Conservation (phyloP, 2,113 vertebrate species). For the Ahaetulla prasina region DNA sequence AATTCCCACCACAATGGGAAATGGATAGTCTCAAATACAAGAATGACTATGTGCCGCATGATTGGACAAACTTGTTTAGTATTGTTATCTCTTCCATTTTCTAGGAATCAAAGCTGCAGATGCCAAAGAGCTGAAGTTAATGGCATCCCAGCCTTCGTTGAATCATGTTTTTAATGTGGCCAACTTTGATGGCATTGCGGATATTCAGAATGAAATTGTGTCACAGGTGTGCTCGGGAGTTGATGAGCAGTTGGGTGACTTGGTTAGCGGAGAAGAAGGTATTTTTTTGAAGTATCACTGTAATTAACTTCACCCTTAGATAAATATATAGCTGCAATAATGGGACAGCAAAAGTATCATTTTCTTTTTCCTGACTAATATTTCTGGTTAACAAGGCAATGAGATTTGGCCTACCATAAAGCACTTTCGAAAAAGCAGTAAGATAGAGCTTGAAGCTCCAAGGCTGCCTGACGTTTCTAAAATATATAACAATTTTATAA, state of each 20-base stretch:
- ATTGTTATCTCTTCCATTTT: conserved; percentile 7
- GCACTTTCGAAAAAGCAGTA: not conserved
- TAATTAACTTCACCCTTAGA: not conserved
- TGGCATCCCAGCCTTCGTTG: conserved; percentile 83
- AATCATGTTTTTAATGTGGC: conserved; percentile 81
- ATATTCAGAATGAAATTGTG: conserved; percentile 82
- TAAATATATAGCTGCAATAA: not conserved
- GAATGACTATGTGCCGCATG: too few species aligned
- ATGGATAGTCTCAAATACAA: not conserved
- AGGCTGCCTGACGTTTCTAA: not conserved
- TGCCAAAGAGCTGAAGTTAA: conserved; percentile 81
- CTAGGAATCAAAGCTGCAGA: conserved; percentile 89
- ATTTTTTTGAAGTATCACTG: not conserved
- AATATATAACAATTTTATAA: not conserved
- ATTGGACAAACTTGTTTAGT: not conserved
- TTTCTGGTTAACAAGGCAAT: not conserved
- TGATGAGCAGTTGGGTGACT: conserved; percentile 82
- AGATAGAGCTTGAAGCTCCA: not conserved
- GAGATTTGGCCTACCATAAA: not conserved
- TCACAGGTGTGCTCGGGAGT: conserved; percentile 84
- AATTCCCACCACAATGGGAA: not conserved
- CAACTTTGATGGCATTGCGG: conserved; percentile 80
- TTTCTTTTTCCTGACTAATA: not conserved
- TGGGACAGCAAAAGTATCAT: too few species aligned
- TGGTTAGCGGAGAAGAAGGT: conserved; percentile 92